Conservation (phyloP, 2,888 invertebrate species). For the Lucinisca nassula region DNA sequence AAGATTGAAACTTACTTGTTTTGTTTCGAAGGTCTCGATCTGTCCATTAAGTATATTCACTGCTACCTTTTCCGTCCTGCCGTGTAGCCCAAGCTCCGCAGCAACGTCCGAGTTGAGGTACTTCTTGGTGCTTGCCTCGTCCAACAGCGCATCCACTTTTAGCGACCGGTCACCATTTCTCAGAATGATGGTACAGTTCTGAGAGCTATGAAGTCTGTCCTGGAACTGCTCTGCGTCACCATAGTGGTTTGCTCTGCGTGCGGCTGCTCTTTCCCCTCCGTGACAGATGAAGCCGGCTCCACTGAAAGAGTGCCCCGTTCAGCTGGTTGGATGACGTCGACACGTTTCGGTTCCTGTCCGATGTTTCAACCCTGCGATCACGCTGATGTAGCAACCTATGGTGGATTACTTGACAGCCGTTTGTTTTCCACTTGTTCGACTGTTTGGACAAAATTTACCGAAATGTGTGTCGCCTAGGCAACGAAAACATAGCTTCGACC, state of each 20-base stretch:
- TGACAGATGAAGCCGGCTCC: background rate
- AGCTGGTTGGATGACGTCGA: background rate
- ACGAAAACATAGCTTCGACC: background rate
- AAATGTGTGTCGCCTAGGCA: background rate
- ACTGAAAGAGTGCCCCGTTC: background rate
- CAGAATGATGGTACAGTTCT: background rate
- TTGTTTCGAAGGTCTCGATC: conserved; percentile 40
- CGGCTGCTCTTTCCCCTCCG: conserved; percentile 14
- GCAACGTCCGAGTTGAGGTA: no score
- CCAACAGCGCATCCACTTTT: no score
- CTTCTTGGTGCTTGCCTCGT: no score
- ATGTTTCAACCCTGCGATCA: background rate
- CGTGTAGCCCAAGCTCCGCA: background rate
- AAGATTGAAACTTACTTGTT: conserved; percentile 22
- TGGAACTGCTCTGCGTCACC: background rate
- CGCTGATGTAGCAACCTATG: background rate
- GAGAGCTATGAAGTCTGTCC: background rate
- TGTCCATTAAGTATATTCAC: conserved; percentile 45
- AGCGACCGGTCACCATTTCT: background rate
- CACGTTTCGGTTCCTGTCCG: background rate
- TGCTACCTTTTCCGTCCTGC: conserved; percentile 14
- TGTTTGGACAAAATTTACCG: background rate
- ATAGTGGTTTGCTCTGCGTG: background rate
- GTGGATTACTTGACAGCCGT: background rate
- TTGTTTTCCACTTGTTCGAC: background rate